Base-by-base conservation (phyloP, 2,888 invertebrate genomes). In the Steinernema scapterisci region DNA sequence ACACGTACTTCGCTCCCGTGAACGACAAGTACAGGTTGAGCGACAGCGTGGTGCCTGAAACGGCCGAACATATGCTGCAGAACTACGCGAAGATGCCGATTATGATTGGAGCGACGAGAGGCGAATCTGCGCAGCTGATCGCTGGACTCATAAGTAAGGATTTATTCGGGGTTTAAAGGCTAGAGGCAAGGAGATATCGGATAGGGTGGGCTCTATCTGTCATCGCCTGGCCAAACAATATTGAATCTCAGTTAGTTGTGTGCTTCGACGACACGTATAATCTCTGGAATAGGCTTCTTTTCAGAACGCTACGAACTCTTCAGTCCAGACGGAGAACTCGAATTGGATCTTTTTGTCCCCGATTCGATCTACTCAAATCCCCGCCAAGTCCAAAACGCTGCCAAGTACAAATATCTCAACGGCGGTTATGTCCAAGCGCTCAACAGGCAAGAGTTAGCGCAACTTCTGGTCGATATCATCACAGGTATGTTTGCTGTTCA, bases 1-100 rank as follows among this genome's bases (percentile, higher is more conserved):
- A 78, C 78, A 78, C 78, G 25, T 77, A 78, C 71, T 78, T 75
- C 74, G 77, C 78, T n/a, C 78, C 78, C 7, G 77, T 78, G 46
- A 72, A 77, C 44, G 78, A 78, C 74, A 43, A 48, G n/a, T 75
- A 56, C 31, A 44, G 73, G 0, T 45, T 43, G 19, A 21, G 43
- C 23, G 63, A 73, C 1, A 73, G 73, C 52, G 38, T 78, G 11
- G 23, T 78, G 1, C 78, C 78, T 0, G 43, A 72, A 9, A 72
- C 75, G 25, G 75, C 78, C 0, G 38, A 25, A 1, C 52, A 52
- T 6, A 31, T 77, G 75, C n/a, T 77, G 16, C 11, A 13, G 16
- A 23, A 31, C 13, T 27, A 63, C 44, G 54, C 75, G 9, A 54
- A 38, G 16, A 46, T 78, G 71, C 78, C 78, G 5, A 16, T 73